Conservation (phyloP, 2,113 vertebrate genomes). For the Sclerurus mexicanus region DNA sequence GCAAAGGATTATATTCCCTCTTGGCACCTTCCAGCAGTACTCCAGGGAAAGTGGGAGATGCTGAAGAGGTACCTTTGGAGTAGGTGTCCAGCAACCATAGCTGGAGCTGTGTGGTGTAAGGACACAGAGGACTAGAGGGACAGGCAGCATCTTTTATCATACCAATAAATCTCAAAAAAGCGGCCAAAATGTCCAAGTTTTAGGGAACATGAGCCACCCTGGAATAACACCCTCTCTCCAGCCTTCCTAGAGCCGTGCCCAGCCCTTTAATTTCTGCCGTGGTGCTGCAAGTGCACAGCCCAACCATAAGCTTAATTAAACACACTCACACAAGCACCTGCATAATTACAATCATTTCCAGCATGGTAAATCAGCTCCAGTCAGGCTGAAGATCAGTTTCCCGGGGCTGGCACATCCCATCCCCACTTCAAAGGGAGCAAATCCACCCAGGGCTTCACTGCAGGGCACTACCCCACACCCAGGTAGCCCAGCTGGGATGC, state of each 20-base stretch:
- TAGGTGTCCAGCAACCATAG: not conserved
- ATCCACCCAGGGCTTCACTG: not conserved
- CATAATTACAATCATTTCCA: not conserved
- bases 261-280: not conserved
- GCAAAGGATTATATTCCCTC: not conserved
- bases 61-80: not conserved
- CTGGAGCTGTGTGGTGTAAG: not conserved
- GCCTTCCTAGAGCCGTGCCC: not conserved
- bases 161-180: fast-evolving
- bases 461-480: not conserved
- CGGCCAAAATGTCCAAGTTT: fast-evolving
- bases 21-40: not conserved
- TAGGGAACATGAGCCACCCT: fast-evolving
- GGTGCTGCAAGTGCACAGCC: not conserved
- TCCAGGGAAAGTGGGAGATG: fast-evolving
- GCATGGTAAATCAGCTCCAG: not conserved
- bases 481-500: not conserved
- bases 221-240: fast-evolving
- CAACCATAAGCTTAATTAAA: not conserved
- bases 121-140: not conserved
- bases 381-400: not conserved
- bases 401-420: not conserved
- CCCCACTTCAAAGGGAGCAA: not conserved
- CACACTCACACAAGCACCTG: not conserved
- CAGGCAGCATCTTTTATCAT: not conserved